These are phyloP conservation scores for Corynorhinus townsendii DNA, from an alignment of 2,113 vertebrate genomes.

Conservation along the genomic window DNA sequence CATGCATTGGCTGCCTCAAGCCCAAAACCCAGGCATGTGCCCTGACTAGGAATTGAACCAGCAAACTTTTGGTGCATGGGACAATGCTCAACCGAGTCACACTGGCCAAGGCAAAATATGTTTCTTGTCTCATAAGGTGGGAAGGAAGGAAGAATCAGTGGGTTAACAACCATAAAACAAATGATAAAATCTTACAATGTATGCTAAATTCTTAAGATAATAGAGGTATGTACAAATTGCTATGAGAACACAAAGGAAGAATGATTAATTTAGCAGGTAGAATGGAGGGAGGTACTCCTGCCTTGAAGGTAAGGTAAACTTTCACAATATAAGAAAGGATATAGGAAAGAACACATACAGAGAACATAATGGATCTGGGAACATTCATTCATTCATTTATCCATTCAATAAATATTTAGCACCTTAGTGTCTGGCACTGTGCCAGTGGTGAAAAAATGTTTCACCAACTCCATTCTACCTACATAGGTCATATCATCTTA, in stretches of 20 bases:
- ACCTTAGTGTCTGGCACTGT: neutral
- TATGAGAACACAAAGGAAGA: neutral
- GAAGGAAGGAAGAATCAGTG: neutral
- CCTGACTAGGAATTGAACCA: too few species aligned
- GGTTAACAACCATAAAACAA: neutral
- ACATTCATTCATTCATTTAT: neutral
- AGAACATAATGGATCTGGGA: neutral
- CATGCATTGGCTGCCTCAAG: too few species aligned
- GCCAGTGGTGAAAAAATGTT: neutral
- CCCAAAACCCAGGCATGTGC: too few species aligned
- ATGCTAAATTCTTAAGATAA: neutral
- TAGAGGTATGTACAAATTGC: neutral
- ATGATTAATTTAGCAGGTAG: neutral
- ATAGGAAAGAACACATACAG: neutral
- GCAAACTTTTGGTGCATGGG: too few species aligned
- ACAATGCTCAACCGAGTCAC: too few species aligned
- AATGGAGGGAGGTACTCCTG: neutral
- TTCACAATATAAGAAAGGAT: neutral
- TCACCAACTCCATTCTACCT: neutral
- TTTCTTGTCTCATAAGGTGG: neutral
- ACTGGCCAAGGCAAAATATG: neutral
- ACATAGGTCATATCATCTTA: neutral
- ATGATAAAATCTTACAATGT: neutral
- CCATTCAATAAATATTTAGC: neutral
- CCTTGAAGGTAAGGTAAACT: neutral